Evolutionary conservation across 2,113 vertebrate species (phyloP).

Genomic region (Phaethon lepturus): DNA sequence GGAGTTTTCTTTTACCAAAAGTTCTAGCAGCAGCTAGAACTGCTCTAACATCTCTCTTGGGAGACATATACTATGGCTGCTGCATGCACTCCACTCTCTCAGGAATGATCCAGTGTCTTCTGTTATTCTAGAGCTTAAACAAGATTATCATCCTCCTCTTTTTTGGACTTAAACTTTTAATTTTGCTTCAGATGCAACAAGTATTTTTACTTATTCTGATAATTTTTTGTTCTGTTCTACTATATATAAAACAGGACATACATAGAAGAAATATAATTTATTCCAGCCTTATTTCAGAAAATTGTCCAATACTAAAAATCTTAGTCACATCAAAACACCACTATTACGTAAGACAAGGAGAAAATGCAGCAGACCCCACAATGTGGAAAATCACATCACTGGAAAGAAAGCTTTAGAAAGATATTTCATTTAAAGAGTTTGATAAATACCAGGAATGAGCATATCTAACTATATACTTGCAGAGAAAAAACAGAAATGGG

Average conservation of each 20-base stretch:
- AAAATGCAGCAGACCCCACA: not conserved
- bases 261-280: not conserved
- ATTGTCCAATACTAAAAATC: not conserved
- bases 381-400: not conserved
- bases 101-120: not conserved
- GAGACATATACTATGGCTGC: not conserved
- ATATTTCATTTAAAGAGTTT: not conserved
- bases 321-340: not conserved
- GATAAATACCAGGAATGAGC: not conserved
- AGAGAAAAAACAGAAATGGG: not conserved
- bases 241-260: not conserved
- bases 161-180: not conserved
- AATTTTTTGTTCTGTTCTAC: not conserved
- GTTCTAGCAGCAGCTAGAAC: not conserved
- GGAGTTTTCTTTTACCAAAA: not conserved
- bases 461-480: not conserved
- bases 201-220: not conserved
- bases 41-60: not conserved
- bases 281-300: not conserved
- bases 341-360: not conserved
- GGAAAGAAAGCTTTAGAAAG: not conserved
- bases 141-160: not conserved
- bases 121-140: not conserved
- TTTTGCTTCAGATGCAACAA: not conserved
- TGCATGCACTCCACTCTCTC: not conserved